Evolutionary conservation across 1,140 invertebrate genomes (phyloP).

Genomic region (Helicorthomorpha holstii): DNA sequence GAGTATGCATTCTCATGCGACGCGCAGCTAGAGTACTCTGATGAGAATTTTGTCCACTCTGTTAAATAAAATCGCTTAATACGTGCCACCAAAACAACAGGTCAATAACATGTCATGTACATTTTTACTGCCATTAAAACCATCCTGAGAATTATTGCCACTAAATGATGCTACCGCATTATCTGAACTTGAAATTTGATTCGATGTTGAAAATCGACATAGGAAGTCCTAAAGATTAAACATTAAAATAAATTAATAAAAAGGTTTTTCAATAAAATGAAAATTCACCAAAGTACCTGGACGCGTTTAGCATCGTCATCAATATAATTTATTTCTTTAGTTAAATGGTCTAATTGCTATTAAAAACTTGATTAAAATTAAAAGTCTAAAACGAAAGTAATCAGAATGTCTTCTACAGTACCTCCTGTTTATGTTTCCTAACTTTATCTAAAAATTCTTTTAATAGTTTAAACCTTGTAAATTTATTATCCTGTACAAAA

Average conservation of each 20-base stretch:
- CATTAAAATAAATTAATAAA: too few relatives aligned
- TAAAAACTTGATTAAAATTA: constrained; percentile 1
- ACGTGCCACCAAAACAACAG: neutral
- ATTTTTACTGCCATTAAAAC: constrained; percentile 30
- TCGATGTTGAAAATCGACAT: too few relatives aligned
- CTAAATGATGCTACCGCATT: too few relatives aligned
- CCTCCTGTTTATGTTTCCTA: constrained; percentile 52
- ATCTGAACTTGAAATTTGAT: too few relatives aligned
- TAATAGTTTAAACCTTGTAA: constrained; percentile 57
- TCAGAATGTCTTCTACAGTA: constrained; percentile 3
- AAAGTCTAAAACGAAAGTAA: neutral
- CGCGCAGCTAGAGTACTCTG: constrained; percentile 38
- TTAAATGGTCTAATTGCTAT: constrained; percentile 16
- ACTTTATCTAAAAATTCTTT: constrained; percentile 71
- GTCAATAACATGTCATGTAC: constrained; percentile 9
- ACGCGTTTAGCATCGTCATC: constrained; percentile 14
- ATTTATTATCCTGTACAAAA: constrained; percentile 25
- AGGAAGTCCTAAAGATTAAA: too few relatives aligned
- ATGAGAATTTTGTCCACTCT: constrained; percentile 6
- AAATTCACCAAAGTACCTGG: constrained; percentile 5
- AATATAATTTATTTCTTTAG: constrained; percentile 15
- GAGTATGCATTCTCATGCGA: constrained; percentile 57
- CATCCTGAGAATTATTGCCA: constrained; percentile 24
- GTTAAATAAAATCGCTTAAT: neutral
- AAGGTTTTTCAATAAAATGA: too few relatives aligned